Evolutionary conservation across 2,113 vertebrate genomes (phyloP).

Genomic region (Desmodus rotundus): DNA sequence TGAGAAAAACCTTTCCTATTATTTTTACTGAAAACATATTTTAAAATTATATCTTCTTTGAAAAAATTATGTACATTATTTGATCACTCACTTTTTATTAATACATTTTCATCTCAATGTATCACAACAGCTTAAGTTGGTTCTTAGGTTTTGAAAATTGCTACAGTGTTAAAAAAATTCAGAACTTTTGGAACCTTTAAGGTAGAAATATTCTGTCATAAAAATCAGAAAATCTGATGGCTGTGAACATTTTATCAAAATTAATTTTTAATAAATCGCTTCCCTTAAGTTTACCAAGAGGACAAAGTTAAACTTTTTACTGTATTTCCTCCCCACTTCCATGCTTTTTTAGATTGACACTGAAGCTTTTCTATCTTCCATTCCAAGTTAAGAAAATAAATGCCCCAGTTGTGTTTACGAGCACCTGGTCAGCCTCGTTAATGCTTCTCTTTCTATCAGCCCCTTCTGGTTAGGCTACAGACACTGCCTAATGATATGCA

Average conservation of each 20-base stretch:
- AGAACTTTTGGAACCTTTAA: neutral
- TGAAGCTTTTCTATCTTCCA: neutral
- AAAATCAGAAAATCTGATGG: neutral
- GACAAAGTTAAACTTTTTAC: neutral
- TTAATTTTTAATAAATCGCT: neutral
- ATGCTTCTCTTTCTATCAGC: neutral
- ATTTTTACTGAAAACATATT: neutral
- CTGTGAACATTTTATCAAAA: neutral
- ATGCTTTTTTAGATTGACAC: neutral
- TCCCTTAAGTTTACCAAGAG: neutral
- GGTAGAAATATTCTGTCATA: neutral
- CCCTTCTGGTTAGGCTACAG: neutral
- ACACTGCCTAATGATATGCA: neutral
- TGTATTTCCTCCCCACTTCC: neutral
- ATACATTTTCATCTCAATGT: neutral
- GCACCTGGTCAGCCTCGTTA: neutral
- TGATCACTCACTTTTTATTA: neutral
- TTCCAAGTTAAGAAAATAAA: neutral
- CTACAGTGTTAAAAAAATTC: neutral
- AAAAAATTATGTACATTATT: neutral
- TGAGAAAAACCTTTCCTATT: neutral
- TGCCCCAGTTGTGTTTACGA: neutral
- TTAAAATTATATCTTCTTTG: neutral
- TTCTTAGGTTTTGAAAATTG: neutral
- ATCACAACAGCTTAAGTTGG: neutral